Base-by-base conservation (phyloP, 2,888 invertebrate genomes). In the Cerceris rybyensis region DNA sequence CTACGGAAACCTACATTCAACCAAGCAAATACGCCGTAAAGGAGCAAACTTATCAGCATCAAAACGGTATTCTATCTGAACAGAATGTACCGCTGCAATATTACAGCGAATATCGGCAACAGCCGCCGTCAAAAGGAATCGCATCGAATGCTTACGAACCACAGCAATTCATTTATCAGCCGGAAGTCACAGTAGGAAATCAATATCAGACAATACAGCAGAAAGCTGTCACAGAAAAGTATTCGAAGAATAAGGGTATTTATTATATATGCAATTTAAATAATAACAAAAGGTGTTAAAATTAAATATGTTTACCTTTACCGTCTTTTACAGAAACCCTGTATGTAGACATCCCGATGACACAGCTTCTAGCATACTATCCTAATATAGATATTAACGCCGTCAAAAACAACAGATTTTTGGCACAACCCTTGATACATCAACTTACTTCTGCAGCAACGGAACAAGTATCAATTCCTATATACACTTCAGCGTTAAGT, bases 321-420 rank as follows among this genome's bases (percentile, higher is more conserved):
- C 41, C 28, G 55, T 55, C 17, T 63, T 14, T 80, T 70, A 6
- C 73, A 92, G 91, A 85, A 41, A 70, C 81, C 42, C 72, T 88
- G n/a, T 91, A 90, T 81, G 77, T 90, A 16, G 88, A 90, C 58
- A 81, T 91, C 49, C 91, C 91, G 5, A 88, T 87, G 87, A 86
- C 85, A 63, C 90, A 91, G 54, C 75, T 91, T 9, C 71, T 90
- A 54, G 68, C 90, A 1, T 91, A 91, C 72, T 91, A 91, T 72
- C 88, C 89, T 13, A 85, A 89, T 75, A 79, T 89, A 50, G 82
- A 67, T 11, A n/a, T 67, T 69, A 82, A 66, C 63, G n/a, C 78
- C 13, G 43, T 16, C 5, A 63, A 59, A 67, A 58, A 16, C 60
- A 43, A 8, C 2, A 69, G 64, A 7, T 54, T 71, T 46, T 14